Percentiles rank a stretch among this genome's conserved stretches.
Evolutionary conservation across 2,113 vertebrate species (phyloP).

Genomic region (Protobothrops mucrosquamatus): DNA sequence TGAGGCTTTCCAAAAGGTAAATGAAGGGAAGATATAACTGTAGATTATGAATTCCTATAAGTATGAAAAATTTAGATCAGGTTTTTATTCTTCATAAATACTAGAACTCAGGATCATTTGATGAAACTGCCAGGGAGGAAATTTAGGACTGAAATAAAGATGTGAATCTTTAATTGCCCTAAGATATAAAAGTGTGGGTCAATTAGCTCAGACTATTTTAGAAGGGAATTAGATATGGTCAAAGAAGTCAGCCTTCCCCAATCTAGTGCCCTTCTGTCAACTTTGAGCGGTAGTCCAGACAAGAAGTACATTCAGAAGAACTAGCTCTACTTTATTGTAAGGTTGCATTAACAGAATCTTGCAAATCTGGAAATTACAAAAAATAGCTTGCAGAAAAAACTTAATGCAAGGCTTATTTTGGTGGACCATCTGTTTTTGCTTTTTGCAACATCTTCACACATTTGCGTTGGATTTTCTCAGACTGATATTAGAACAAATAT

Average conservation of each 20-base stretch:
- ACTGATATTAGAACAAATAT: constrained; percentile 57
- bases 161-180: neutral
- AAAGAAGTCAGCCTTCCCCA: neutral
- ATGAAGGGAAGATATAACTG: neutral
- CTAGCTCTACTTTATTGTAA: neutral
- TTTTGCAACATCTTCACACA: constrained; percentile 38
- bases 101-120: neutral
- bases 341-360: neutral
- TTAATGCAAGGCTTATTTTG: constrained; percentile 4
- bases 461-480: constrained; percentile 38
- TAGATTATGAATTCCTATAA: neutral
- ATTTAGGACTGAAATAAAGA: neutral
- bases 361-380: neutral
- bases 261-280: neutral
- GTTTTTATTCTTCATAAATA: neutral
- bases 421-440: constrained; percentile 7
- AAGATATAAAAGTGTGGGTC: neutral
- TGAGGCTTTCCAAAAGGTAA: neutral
- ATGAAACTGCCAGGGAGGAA: neutral
- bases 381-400: neutral
- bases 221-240: neutral
- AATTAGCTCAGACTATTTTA: neutral
- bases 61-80: neutral
- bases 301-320: neutral
- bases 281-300: neutral